These are phyloP conservation scores for Aphis gossypii DNA, from an alignment of 1,140 invertebrate genomes.

Conservation along the genomic window DNA sequence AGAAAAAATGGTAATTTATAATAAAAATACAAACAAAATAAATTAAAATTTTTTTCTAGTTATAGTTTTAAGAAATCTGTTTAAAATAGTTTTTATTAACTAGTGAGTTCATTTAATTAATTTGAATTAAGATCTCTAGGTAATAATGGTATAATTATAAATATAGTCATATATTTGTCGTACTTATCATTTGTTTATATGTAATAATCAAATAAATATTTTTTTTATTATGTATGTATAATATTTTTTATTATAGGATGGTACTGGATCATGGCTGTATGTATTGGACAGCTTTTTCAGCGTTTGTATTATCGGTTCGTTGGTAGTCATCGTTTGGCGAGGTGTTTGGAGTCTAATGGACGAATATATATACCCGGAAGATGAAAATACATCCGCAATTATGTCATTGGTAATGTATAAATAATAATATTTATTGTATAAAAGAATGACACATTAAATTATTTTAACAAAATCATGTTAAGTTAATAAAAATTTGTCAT, in stretches of 20 bases:
- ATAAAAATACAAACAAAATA: neutral
- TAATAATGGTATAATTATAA: neutral
- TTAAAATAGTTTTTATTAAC: neutral
- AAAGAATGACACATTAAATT: neutral
- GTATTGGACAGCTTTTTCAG: slow-evolving; percentile 86
- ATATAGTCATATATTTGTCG: neutral
- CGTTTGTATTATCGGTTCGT: slow-evolving; percentile 79
- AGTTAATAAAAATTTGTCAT: neutral
- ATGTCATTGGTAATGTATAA: slow-evolving; percentile 76
- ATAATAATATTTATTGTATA: slow-evolving; percentile 1
- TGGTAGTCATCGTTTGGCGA: slow-evolving; percentile 88
- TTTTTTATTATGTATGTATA: neutral
- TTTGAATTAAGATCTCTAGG: neutral
- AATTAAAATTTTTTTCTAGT: neutral
- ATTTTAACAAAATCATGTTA: neutral
- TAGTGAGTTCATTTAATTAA: neutral
- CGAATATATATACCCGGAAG: slow-evolving; percentile 76
- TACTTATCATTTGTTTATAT: neutral
- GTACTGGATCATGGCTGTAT: slow-evolving; percentile 75
- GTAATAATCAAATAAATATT: neutral
- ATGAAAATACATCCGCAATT: slow-evolving; percentile 71
- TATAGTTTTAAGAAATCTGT: neutral
- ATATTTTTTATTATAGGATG: slow-evolving; percentile 70
- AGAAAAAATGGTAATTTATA: neutral
- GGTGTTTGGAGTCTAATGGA: slow-evolving; percentile 84